These are phyloP conservation scores for Protosalanx chinensis DNA, from an alignment of 2,797 vertebrate species.

Conservation along the genomic window DNA sequence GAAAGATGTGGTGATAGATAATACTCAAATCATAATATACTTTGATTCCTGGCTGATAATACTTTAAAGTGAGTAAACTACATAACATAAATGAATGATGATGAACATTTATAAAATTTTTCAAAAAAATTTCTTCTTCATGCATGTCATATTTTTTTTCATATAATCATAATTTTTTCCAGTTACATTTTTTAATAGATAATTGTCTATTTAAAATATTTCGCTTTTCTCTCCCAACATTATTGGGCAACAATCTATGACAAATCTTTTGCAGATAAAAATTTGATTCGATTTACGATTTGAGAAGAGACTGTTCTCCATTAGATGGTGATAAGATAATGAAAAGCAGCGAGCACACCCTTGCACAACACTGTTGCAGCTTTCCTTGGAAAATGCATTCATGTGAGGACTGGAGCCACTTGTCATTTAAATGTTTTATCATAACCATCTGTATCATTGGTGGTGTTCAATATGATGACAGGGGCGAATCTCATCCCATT, in stretches of 20 bases:
- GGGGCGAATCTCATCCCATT: conserved; percentile 53
- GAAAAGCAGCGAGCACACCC: conserved; percentile 51
- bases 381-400: conserved; percentile 52
- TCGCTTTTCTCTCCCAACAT: not conserved
- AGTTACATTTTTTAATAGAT: not conserved
- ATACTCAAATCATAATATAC: not conserved
- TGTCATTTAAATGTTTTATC: conserved; percentile 73
- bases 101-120: not conserved
- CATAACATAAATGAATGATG: not conserved
- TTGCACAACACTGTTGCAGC: conserved; percentile 64
- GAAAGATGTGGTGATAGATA: not conserved
- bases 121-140: not conserved
- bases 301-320: conserved; percentile 60
- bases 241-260: not conserved
- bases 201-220: not conserved
- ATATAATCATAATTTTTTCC: not conserved
- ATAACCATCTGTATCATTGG: conserved; percentile 70
- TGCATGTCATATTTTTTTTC: not conserved
- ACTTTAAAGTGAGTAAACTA: not conserved
- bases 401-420: conserved; percentile 52
- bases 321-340: conserved; percentile 71
- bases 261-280: conserved; percentile 17
- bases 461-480: conserved; percentile 70
- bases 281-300: conserved; percentile 69
- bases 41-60: not conserved